A percentile compares a stretch with the other conserved stretches of the same genome.
Evolutionary conservation across 2,113 vertebrate species (phyloP).

Genomic region (Rafetus swinhoei): DNA sequence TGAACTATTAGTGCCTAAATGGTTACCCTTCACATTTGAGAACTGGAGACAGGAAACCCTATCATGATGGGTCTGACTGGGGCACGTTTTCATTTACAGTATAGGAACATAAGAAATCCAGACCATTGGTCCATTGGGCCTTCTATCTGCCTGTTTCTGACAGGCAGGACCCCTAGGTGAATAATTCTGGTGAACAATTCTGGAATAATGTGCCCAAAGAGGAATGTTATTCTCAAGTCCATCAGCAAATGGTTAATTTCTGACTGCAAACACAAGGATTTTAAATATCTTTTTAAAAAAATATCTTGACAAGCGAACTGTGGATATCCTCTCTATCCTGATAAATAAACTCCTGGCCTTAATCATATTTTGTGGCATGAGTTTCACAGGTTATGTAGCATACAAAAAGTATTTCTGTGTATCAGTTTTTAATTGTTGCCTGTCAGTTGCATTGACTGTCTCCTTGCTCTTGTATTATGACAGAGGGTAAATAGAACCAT

Average conservation of each 20-base stretch:
- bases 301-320: background rate
- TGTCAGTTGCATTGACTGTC: background rate
- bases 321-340: background rate
- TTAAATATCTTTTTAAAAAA: background rate
- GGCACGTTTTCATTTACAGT: background rate
- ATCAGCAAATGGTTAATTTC: background rate
- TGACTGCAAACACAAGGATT: background rate
- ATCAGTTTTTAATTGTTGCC: background rate
- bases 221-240: background rate
- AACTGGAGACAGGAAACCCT: background rate
- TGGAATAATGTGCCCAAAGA: background rate
- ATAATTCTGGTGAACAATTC: background rate
- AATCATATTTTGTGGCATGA: background rate
- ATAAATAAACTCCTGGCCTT: background rate
- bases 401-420: background rate
- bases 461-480: background rate
- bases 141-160: background rate
- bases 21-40: background rate
- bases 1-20: background rate
- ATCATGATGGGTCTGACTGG: background rate
- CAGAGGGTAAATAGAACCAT: background rate
- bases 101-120: background rate
- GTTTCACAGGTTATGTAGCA: background rate
- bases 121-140: background rate
- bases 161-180: background rate